phyloP scores from a whole-genome alignment of 2,113 vertebrate species.

The Elanus axillaris region DNA sequence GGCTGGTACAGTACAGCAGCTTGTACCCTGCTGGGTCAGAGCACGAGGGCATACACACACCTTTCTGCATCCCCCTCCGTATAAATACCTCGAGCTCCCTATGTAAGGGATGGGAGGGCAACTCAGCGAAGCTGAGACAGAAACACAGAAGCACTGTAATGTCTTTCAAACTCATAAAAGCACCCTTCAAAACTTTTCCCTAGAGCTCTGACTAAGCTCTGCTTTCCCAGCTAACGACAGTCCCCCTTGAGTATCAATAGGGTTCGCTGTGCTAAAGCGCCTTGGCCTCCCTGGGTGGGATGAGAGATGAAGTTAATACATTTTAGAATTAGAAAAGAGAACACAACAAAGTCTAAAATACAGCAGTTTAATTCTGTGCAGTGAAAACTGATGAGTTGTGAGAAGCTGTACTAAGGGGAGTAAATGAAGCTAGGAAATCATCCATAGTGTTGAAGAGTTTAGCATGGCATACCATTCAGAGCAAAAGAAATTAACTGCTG shows the following conservation, averaged over 20 bases:
- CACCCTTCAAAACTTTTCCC: neutral
- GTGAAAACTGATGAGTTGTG: neutral
- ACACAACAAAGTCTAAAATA: neutral
- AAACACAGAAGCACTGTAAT: neutral
- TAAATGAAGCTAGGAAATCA: constrained; percentile 35
- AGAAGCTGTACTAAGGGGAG: neutral
- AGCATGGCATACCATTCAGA: neutral
- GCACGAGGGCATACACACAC: accelerated
- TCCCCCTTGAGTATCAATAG: neutral
- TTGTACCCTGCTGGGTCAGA: neutral
- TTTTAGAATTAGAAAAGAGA: neutral
- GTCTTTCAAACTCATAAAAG: neutral
- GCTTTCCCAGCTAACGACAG: neutral
- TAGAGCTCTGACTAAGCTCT: neutral
- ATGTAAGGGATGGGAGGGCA: neutral
- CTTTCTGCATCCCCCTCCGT: neutral
- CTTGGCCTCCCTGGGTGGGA: neutral
- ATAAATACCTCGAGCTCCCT: neutral
- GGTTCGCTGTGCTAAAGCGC: neutral
- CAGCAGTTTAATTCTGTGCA: neutral
- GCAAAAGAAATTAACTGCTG: neutral
- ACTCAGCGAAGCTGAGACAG: neutral
- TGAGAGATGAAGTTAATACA: neutral
- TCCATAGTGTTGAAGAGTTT: neutral
- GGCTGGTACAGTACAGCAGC: neutral